Evolutionary conservation across 2,797 vertebrate genomes (phyloP).

Genomic region (Oreonectes daqikongensis): DNA sequence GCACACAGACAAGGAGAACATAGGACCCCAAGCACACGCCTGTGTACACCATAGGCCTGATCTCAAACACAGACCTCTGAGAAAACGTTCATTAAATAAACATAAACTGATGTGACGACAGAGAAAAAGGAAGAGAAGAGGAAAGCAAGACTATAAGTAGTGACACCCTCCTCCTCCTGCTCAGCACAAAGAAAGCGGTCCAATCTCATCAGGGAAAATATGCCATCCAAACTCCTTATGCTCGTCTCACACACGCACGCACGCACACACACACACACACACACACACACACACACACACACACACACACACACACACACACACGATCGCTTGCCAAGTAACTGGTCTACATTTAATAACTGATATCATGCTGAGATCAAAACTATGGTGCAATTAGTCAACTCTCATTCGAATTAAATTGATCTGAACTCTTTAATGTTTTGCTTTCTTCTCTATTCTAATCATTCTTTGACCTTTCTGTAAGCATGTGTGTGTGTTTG

Average conservation of each 20-base stretch:
- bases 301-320: slow-evolving; percentile 7
- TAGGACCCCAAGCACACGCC: slow-evolving; percentile 54
- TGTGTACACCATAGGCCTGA: slow-evolving; percentile 14
- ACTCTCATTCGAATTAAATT: slow-evolving; percentile 31
- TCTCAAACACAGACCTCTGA: slow-evolving; percentile 55
- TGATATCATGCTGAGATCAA: not conserved
- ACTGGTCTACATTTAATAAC: not conserved
- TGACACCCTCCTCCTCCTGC: slow-evolving; percentile 48
- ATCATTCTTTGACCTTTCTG: slow-evolving; percentile 28
- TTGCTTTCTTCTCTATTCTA: not conserved
- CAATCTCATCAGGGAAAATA: slow-evolving; percentile 53
- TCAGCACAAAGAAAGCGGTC: slow-evolving; percentile 40
- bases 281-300: too few relatives aligned
- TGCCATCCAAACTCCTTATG: slow-evolving; percentile 51
- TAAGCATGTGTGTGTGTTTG: slow-evolving; percentile 13
- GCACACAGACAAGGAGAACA: slow-evolving; percentile 65
- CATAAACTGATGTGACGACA: slow-evolving; percentile 20
- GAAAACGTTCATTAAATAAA: slow-evolving; percentile 64
- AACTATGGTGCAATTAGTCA: too few relatives aligned
- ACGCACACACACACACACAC: not conserved
- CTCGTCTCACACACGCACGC: slow-evolving; percentile 35
- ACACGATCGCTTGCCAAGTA: not conserved
- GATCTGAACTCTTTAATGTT: not conserved
- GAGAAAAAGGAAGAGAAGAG: not conserved
- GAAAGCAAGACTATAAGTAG: slow-evolving; percentile 10